A percentile compares a stretch with the other conserved stretches of the same genome.
phyloP scores from a whole-genome alignment of 2,113 vertebrate genomes.

The Chloropsis hardwickii region DNA sequence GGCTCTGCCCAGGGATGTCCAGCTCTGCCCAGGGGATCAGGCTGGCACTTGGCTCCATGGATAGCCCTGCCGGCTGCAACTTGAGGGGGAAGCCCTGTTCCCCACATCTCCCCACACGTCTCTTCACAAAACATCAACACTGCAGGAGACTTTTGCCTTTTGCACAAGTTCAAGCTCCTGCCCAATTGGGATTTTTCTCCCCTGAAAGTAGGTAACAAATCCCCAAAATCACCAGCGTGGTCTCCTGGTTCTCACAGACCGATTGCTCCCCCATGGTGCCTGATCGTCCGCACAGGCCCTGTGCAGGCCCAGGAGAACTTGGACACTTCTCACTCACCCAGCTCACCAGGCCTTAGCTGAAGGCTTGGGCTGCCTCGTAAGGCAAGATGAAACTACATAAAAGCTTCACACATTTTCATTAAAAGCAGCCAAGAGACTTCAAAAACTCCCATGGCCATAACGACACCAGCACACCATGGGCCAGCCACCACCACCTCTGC shows the following conservation, averaged over 20 bases:
- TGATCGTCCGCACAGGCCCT: rapidly evolving
- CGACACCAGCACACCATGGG: rapidly evolving
- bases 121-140: neutral
- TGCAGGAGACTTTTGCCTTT: neutral
- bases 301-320: rapidly evolving
- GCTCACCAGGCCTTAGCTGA: neutral
- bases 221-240: rapidly evolving
- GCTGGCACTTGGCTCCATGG: neutral
- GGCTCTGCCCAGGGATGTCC: no score
- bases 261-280: rapidly evolving
- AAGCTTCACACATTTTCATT: neutral
- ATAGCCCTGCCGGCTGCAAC: rapidly evolving
- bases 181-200: no score
- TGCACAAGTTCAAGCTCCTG: neutral
- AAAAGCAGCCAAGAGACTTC: neutral
- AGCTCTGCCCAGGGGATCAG: neutral
- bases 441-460: neutral
- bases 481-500: neutral
- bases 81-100: rapidly evolving
- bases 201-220: neutral
- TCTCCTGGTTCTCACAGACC: neutral
- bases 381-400: neutral
- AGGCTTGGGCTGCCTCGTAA: neutral
- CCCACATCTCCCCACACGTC: rapidly evolving
- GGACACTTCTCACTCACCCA: neutral